These are phyloP conservation scores for Caenorhabditis afra DNA, from an alignment of 2,888 invertebrate genomes.

Conservation along the genomic window DNA sequence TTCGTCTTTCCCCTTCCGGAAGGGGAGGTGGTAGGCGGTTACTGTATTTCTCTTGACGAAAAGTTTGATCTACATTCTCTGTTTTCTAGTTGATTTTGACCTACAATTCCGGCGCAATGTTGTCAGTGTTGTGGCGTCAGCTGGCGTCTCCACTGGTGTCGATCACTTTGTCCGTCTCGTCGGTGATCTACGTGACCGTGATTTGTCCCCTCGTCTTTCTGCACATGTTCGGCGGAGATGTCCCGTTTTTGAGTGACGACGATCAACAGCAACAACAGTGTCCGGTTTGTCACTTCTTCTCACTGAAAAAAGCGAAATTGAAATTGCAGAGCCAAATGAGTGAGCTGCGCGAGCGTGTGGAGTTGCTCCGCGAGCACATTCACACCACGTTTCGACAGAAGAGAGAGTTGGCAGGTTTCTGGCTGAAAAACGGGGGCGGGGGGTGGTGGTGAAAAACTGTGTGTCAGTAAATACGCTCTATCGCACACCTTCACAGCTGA, in stretches of 20 bases:
- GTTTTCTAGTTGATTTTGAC: no score
- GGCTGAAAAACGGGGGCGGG: background rate
- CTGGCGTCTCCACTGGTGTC: constrained; percentile 52
- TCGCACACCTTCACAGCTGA: no score
- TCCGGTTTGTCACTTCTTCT: no score
- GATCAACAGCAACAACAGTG: constrained; percentile 22
- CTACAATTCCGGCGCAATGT: no score
- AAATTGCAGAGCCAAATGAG: constrained; percentile 40
- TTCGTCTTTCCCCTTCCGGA: background rate
- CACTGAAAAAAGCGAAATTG: no score
- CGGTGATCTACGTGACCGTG: constrained; percentile 57
- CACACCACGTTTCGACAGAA: constrained; percentile 43
- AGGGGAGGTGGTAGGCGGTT: no score
- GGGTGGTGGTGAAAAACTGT: background rate
- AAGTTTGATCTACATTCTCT: no score
- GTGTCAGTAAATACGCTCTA: no score
- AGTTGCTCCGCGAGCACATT: constrained; percentile 48
- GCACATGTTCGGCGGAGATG: constrained; percentile 14
- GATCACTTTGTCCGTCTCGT: constrained; percentile 52
- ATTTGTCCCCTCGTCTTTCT: constrained; percentile 60
- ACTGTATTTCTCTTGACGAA: no score
- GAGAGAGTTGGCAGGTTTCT: constrained; percentile 51
- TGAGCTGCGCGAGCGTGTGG: constrained; percentile 50
- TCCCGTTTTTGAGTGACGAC: background rate
- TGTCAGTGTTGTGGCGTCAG: constrained; percentile 34